Conservation (phyloP, 1,140 invertebrate genomes). For the Sinella curviseta region DNA sequence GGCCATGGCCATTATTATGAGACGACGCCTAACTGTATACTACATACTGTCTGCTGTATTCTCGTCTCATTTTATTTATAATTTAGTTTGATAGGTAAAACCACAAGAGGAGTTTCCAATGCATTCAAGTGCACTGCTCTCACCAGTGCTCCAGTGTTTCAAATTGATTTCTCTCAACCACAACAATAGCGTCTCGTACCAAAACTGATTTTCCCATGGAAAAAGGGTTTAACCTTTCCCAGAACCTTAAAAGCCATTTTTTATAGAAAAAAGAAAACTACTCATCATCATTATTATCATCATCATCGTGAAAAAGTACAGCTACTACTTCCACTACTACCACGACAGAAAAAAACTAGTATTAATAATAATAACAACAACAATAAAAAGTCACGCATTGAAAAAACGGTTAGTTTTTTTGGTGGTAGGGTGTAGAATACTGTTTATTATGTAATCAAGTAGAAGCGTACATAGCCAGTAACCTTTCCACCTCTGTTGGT, state of each 20-base stretch:
- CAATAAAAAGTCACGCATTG: neutral
- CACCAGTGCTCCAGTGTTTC: neutral
- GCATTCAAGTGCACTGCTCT: neutral
- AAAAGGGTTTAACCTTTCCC: slow-evolving; percentile 15
- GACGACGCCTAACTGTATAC: too few relatives aligned
- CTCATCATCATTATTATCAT: neutral
- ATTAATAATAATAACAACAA: neutral
- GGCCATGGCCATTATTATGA: neutral
- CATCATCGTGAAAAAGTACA: neutral
- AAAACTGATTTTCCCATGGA: slow-evolving; percentile 13
- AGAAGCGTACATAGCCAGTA: neutral
- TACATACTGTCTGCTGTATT: too few relatives aligned
- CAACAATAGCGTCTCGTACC: neutral
- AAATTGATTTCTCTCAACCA: neutral
- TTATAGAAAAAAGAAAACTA: neutral
- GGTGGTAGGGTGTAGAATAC: neutral
- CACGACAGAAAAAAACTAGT: too few relatives aligned
- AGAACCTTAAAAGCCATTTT: neutral
- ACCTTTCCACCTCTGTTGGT: neutral
- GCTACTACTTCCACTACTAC: too few relatives aligned
- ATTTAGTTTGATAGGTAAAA: neutral
- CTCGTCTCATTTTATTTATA: neutral
- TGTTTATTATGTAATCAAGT: neutral
- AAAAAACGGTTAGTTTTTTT: neutral
- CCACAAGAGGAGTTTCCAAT: neutral